Conservation (phyloP, 2,113 vertebrate genomes). For the Mormyrus iriodes region DNA sequence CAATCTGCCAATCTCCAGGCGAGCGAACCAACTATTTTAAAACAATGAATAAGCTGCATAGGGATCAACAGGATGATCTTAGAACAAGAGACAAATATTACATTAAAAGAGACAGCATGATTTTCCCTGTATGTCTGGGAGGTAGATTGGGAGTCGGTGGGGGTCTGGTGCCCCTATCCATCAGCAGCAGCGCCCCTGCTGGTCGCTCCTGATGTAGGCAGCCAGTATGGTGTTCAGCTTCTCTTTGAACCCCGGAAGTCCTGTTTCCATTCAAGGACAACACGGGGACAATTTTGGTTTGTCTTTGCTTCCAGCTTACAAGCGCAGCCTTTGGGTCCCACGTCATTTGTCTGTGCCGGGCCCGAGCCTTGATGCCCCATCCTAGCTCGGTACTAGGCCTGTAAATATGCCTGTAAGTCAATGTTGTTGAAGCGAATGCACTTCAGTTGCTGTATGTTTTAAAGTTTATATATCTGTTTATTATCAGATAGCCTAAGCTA, state of each 20-base stretch:
- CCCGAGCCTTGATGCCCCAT: background rate
- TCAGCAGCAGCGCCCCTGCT: background rate
- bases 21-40: constrained; percentile 14
- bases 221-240: background rate
- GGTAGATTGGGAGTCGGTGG: background rate
- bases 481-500: background rate
- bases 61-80: constrained; percentile 4
- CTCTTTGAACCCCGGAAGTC: background rate
- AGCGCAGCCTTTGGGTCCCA: background rate
- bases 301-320: background rate
- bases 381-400: background rate
- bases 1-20: constrained; percentile 14
- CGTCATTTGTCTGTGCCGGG: background rate
- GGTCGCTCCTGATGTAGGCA: background rate
- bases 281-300: background rate
- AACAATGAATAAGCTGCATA: background rate
- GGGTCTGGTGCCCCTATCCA: background rate
- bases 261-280: background rate
- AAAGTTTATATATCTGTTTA: background rate
- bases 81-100: constrained; percentile 17
- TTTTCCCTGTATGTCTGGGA: background rate
- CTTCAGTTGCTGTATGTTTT: background rate
- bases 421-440: background rate
- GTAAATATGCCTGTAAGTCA: too few species aligned
- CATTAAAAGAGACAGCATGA: constrained; percentile 11